Evolutionary conservation across 35 echinoderm and acorn worm species (phyloP), one percentile per base, ranked within the genome.

Genomic region (Heliocidaris tuberculata): DNA sequence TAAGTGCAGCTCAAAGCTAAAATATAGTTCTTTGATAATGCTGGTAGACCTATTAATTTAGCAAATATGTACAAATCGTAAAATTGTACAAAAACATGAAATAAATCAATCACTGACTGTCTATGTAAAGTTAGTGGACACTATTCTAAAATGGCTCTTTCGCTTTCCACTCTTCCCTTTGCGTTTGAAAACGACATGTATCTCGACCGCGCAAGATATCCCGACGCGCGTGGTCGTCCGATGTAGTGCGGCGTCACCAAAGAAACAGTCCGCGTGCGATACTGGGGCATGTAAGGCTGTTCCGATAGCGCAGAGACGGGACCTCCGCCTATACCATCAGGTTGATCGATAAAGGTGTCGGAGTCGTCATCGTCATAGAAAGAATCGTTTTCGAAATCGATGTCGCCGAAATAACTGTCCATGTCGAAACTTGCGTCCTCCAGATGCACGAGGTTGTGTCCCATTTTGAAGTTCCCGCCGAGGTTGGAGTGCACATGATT

Each of bases 151-250:
- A 93, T 93, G 13, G 91, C 91, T 59, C 91, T 49, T 31, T 93
- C 91, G 19, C 91, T 93, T 93, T 93, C 91, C 47, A 93, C 48
- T 30, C 91, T 32, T 19, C 91, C 91, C 30, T 93, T 93, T 4
- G 91, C 91, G 91, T 48, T 93, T 30, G 91, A 93, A 59, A 93
- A 93, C 30, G 91, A 93, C 91, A 93, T 93, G 50, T 93, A 93
- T 11, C 91, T 49, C 91, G 91, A 93, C 27, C 91, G 50, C 17
- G 91, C 91, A 27, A 93, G 47, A 29, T 93, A 93, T 4, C 91
- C 50, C 16, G 91, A 32, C 16, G 4, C 49, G 31, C 11, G 3
- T 24, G 91, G 91, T 30, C 91, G 47, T 7, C 91, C 91, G 2
- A 52, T 30, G n/a, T 49, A 93, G 30, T 93, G 48, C 50, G 91